Evolutionary conservation across 1,140 invertebrate species (phyloP).

Genomic region (Calephelis nemesis): DNA sequence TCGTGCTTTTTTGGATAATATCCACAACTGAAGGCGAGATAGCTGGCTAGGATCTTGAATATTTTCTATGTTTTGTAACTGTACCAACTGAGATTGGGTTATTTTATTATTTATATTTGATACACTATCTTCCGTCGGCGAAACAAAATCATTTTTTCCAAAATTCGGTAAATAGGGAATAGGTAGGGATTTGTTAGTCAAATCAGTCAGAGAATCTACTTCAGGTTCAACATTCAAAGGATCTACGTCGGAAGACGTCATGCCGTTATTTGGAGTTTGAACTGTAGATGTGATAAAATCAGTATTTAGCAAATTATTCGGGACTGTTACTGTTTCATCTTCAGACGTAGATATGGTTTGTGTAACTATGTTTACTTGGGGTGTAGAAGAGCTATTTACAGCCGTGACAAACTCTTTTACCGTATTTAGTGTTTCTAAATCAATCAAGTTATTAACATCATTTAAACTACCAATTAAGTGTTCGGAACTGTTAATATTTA

Average conservation of each 20-base stretch:
- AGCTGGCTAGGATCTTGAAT: conserved; percentile 56
- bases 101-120: conserved; percentile 18
- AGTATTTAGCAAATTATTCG: conserved; percentile 12
- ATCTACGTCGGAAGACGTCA: conserved; percentile 40
- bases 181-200: conserved; percentile 47
- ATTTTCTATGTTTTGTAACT: conserved; percentile 41
- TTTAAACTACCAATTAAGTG: conserved; percentile 29
- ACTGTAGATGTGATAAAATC: background rate
- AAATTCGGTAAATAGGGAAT: conserved; percentile 52
- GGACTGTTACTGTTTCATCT: conserved; percentile 32
- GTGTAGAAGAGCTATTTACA: conserved; percentile 56
- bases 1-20: conserved; percentile 72
- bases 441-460: conserved; percentile 58
- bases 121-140: conserved; percentile 13
- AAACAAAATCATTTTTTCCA: conserved; percentile 39
- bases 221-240: conserved; percentile 28
- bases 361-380: conserved; percentile 26
- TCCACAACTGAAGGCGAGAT: conserved; percentile 61
- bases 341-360: conserved; percentile 32
- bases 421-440: conserved; percentile 34
- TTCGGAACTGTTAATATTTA: conserved; percentile 40
- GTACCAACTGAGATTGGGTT: conserved; percentile 25
- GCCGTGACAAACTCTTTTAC: conserved; percentile 30
- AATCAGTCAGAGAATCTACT: conserved; percentile 24
- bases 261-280: conserved; percentile 2